Conservation (phyloP, 1,140 invertebrate species). For the Danaus melanippus region DNA sequence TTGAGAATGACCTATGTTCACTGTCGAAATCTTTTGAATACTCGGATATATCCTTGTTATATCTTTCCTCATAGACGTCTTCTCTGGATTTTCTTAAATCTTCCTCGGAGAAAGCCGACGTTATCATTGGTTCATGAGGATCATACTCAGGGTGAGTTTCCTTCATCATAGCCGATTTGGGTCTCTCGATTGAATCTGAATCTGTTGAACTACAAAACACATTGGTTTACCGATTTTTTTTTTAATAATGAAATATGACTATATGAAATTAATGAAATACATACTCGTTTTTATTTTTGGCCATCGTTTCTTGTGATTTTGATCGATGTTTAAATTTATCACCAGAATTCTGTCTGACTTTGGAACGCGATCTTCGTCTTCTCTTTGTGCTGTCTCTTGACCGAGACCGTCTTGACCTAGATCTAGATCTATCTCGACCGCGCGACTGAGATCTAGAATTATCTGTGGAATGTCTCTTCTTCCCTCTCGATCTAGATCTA, state of each 20-base stretch:
- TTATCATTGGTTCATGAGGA: slow-evolving; percentile 66
- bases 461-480: slow-evolving; percentile 44
- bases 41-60: slow-evolving; percentile 43
- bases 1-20: slow-evolving; percentile 43
- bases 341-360: slow-evolving; percentile 32
- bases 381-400: slow-evolving; percentile 30
- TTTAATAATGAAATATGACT: too few relatives aligned
- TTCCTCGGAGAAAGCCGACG: slow-evolving; percentile 62
- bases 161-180: slow-evolving; percentile 62
- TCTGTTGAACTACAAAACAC: slow-evolving; percentile 51
- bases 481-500: slow-evolving; percentile 44
- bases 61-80: slow-evolving; percentile 54
- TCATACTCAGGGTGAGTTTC: slow-evolving; percentile 62
- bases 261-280: slow-evolving; percentile 16
- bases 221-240: slow-evolving; percentile 7
- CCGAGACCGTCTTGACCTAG: slow-evolving; percentile 24
- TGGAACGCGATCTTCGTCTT: slow-evolving; percentile 38
- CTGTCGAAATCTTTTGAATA: slow-evolving; percentile 40
- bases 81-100: slow-evolving; percentile 58
- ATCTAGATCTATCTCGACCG: slow-evolving; percentile 32
- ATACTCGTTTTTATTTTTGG: slow-evolving; percentile 60
- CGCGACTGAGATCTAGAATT: slow-evolving; percentile 45
- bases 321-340: slow-evolving; percentile 49
- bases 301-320: slow-evolving; percentile 48
- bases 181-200: slow-evolving; percentile 58